Conservation (phyloP, 2,888 invertebrate genomes). For the Latheticus oryzae region DNA sequence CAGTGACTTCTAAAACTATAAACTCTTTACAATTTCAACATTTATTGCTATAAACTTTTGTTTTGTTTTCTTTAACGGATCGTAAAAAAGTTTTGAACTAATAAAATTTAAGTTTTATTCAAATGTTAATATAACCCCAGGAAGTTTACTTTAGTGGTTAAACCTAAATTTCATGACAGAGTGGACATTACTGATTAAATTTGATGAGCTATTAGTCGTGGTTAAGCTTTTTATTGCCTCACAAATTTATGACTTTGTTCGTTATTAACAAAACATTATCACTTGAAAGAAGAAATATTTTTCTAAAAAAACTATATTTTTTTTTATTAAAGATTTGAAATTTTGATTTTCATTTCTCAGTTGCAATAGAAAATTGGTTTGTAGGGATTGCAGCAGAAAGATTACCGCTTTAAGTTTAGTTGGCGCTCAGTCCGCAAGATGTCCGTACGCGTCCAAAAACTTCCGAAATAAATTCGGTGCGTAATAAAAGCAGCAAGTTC, state of each 20-base stretch:
- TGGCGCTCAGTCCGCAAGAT: not conserved
- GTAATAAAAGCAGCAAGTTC: conserved; percentile 6
- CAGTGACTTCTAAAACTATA: too few species aligned
- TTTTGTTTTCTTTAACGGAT: too few species aligned
- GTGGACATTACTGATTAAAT: conserved; percentile 45
- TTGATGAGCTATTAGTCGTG: conserved; percentile 41
- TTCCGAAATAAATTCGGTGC: not conserved
- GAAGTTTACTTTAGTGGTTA: conserved; percentile 31
- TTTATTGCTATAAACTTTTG: too few species aligned
- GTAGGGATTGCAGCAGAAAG: too few species aligned
- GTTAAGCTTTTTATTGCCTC: conserved; percentile 34
- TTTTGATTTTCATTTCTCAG: too few species aligned
- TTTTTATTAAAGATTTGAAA: too few species aligned
- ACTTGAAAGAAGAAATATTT: conserved; percentile 17
- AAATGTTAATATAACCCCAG: too few species aligned
- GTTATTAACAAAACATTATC: conserved; percentile 37
- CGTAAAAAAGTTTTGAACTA: too few species aligned
- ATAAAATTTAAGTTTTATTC: too few species aligned
- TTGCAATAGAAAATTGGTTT: too few species aligned
- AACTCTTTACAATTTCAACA: too few species aligned
- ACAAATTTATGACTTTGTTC: conserved; percentile 19
- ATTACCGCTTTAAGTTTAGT: not conserved
- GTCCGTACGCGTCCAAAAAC: not conserved
- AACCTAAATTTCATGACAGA: conserved; percentile 37
- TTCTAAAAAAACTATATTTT: too few species aligned